Conservation (phyloP, 2,797 vertebrate species). For the Triplophysa bombifrons region DNA sequence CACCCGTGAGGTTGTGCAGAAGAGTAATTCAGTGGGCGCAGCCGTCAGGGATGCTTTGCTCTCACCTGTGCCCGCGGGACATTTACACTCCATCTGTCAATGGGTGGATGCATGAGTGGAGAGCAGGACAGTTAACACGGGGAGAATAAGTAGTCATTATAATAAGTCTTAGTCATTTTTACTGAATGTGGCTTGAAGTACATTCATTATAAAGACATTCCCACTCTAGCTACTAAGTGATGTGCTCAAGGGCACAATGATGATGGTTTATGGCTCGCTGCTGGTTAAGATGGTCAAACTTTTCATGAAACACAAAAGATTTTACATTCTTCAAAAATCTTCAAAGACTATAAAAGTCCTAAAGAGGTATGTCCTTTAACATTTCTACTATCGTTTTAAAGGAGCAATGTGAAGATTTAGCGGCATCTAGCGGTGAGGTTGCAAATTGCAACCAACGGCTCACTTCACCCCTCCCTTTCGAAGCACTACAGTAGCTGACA, state of each 20-base stretch:
- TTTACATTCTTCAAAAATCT: no score
- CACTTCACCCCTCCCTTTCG: no score
- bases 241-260: no score
- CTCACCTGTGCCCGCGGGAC: slow-evolving; percentile 17
- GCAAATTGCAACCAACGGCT: no score
- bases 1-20: slow-evolving; percentile 69
- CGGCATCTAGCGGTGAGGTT: no score
- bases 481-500: no score
- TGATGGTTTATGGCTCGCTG: not conserved
- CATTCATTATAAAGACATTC: not conserved
- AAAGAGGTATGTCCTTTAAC: no score
- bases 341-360: no score
- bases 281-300: not conserved
- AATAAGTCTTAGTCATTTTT: slow-evolving; percentile 4
- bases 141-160: slow-evolving; percentile 1
- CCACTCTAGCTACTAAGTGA: not conserved
- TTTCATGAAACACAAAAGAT: no score
- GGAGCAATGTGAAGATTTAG: no score
- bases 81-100: slow-evolving; percentile 44
- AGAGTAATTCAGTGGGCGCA: slow-evolving; percentile 68
- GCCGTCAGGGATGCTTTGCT: slow-evolving; percentile 4
- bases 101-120: slow-evolving; percentile 30
- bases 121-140: slow-evolving; percentile 19
- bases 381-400: no score
- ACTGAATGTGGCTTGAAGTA: slow-evolving; percentile 1